Percentiles rank a stretch among this genome's conserved stretches.
Conservation (phyloP, 2,113 vertebrate genomes). For the Silurus meridionalis region DNA sequence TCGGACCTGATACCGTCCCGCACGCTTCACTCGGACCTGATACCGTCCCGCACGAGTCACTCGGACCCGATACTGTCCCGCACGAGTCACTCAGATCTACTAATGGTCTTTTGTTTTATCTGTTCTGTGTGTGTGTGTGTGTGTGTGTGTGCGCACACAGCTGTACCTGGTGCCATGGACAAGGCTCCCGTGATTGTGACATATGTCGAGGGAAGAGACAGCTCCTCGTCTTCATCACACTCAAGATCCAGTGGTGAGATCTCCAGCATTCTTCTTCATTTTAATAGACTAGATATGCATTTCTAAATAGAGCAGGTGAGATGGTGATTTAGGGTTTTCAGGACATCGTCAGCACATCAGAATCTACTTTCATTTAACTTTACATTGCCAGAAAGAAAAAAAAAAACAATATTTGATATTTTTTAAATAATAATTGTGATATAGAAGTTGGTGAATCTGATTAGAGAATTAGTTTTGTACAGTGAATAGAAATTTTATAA, state of each 20-base stretch:
- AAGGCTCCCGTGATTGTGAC: slow-evolving; percentile 54
- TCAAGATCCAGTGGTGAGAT: slow-evolving; percentile 71
- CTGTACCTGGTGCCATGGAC: slow-evolving; percentile 59
- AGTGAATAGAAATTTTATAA: background rate
- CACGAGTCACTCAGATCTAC: no score
- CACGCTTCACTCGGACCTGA: no score
- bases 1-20: no score
- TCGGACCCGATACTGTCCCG: no score
- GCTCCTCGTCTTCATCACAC: slow-evolving; percentile 69
- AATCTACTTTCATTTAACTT: no score
- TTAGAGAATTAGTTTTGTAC: background rate
- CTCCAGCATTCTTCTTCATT: background rate
- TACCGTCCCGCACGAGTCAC: no score
- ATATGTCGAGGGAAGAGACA: slow-evolving; percentile 66
- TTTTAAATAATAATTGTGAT: background rate
- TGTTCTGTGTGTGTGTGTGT: no score
- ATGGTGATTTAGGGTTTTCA: background rate
- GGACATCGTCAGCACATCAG: no score
- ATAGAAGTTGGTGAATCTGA: background rate
- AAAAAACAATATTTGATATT: background rate
- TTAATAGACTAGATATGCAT: background rate
- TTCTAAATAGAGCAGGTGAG: background rate
- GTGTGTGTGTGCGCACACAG: slow-evolving; percentile 52
- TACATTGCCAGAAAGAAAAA: background rate
- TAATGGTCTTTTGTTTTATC: background rate